Evolutionary conservation across 1,140 invertebrate species (phyloP).

Genomic region (Mizuhopecten yessoensis): DNA sequence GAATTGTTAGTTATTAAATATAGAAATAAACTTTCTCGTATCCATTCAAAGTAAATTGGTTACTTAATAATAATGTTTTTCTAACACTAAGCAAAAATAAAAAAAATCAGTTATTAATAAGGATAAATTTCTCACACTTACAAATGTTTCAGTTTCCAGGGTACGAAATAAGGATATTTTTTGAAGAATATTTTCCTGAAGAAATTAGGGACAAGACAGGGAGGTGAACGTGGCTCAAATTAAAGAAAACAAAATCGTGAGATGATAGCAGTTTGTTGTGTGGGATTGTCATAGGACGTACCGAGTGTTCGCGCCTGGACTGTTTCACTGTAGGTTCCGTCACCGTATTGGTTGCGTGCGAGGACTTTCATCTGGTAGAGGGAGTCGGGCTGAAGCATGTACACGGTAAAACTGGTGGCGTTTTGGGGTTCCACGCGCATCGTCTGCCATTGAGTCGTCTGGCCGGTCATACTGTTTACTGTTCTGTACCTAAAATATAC

Average conservation of each 20-base stretch:
- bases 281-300: conserved; percentile 84
- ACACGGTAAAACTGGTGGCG: conserved; percentile 94
- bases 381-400: conserved; percentile 93
- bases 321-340: conserved; percentile 96
- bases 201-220: no score
- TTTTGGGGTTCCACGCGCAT: conserved; percentile 86
- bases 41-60: no score
- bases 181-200: neutral
- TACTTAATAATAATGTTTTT: no score
- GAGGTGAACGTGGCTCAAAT: neutral
- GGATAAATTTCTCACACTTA: no score
- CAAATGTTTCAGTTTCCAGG: neutral
- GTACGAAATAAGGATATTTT: neutral
- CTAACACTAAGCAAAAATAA: no score
- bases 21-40: no score
- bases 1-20: no score
- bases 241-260: neutral
- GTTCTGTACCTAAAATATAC: conserved; percentile 71
- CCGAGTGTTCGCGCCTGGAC: conserved; percentile 95
- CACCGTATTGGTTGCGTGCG: conserved; percentile 95
- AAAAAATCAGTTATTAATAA: no score
- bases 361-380: conserved; percentile 98
- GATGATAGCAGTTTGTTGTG: neutral
- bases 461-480: conserved; percentile 58
- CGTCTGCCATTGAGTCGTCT: conserved; percentile 72